Evolutionary conservation across 2,797 vertebrate species (phyloP), one percentile per base, ranked within the genome.

Genomic region (Hydrocynus forskahlii): DNA sequence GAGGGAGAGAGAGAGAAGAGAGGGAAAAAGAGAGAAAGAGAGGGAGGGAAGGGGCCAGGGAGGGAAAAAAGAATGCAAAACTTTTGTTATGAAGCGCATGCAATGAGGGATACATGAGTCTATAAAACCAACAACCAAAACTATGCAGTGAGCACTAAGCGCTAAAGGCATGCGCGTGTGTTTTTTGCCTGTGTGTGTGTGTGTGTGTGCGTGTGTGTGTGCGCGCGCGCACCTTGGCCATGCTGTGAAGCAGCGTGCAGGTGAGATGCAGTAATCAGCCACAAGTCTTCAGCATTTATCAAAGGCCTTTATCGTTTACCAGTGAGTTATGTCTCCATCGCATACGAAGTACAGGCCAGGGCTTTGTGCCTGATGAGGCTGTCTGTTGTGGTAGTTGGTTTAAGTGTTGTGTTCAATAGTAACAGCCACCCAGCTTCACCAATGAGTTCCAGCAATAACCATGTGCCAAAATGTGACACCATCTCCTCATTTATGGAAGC

Each of bases 81-180:
- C 95, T 95, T 95, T 88, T 92, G 96, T 97, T 96, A 97, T 94
- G 96, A 96, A 96, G 96, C 95, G 93, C 97, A 98, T 98, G 98
- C 97, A 93, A 96, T 96, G 96, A 90, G 89, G 93, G 95, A 96
- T 93, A 94, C 95, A 92, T 95, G 96, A 96, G 91, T 95, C 94
- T 95, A 95, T 94, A 84, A 67, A 87, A 96, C 92, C 94, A 93
- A 95, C 94, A 92, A 92, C 94, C 93, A 94, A 92, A 88, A 92
- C 72, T 74, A 79, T 80, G 78, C 78, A 63, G 83, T 63, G 80
- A 78, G 54, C 50, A 50, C 66, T 80, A 68, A 83, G 64, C 48
- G 23, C 79, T 64, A 72, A 62, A 73, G 40, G 92, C 92, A 88
- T 89, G 90, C 92, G 62, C 40, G 76, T 70, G 52, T 8, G 64